Evolutionary conservation across 2,797 vertebrate species (phyloP).

Genomic region (Sebastes kiyomatsui): DNA sequence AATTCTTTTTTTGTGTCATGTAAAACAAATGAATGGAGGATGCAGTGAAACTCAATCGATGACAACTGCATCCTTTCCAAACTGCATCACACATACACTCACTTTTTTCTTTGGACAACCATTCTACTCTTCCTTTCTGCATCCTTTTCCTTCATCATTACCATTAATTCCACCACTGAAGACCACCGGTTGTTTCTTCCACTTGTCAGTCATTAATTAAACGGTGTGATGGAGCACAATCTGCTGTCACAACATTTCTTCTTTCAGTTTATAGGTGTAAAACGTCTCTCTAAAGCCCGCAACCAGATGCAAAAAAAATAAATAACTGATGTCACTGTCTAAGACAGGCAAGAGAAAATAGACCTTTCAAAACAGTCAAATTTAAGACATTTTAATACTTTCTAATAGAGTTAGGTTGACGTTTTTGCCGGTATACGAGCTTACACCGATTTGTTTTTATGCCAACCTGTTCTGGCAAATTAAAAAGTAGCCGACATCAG

Average conservation of each 20-base stretch:
- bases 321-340: no score
- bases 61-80: background rate
- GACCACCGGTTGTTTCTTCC: background rate
- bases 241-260: background rate
- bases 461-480: no score
- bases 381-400: background rate
- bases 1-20: slow-evolving; percentile 1
- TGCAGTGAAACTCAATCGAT: background rate
- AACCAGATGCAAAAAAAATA: no score
- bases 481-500: no score
- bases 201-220: background rate
- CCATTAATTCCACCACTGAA: background rate
- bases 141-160: background rate
- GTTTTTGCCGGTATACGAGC: no score
- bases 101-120: background rate
- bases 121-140: background rate
- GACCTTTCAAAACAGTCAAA: background rate
- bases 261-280: no score
- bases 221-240: background rate
- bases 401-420: background rate
- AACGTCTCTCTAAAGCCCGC: no score
- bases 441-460: no score
- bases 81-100: background rate
- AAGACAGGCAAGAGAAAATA: background rate
- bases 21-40: slow-evolving; percentile 6